Evolutionary conservation across 2,797 vertebrate genomes (phyloP).

Genomic region (Eulemur mongoz): DNA sequence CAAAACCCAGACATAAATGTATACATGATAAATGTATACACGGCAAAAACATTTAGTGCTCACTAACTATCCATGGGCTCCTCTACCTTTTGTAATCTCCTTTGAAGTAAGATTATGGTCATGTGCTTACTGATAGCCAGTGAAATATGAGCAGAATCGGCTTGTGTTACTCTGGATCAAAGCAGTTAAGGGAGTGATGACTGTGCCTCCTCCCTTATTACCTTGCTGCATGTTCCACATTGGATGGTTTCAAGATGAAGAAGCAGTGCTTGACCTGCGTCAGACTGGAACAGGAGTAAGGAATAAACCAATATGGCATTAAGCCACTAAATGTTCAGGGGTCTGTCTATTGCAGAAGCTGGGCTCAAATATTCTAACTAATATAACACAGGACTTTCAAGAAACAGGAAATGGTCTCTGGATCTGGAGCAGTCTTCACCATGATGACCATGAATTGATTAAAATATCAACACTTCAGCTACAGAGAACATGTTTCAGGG

Average conservation of each 20-base stretch:
- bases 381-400: background rate
- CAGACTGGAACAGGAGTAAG: background rate
- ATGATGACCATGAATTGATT: background rate
- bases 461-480: background rate
- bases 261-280: background rate
- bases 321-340: background rate
- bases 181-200: rapidly evolving
- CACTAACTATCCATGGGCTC: background rate
- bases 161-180: background rate
- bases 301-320: background rate
- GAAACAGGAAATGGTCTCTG: background rate
- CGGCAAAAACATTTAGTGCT: background rate
- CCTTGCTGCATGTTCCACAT: background rate
- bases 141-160: background rate
- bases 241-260: background rate
- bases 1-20: background rate
- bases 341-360: background rate
- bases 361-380: background rate
- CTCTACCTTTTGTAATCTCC: background rate
- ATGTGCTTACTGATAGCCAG: rapidly evolving
- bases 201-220: background rate
- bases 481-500: background rate
- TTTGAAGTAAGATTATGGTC: background rate
- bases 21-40: background rate
- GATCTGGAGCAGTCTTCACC: no score